Evolutionary conservation across 2,888 invertebrate species (phyloP).

Genomic region (Pecten maximus): DNA sequence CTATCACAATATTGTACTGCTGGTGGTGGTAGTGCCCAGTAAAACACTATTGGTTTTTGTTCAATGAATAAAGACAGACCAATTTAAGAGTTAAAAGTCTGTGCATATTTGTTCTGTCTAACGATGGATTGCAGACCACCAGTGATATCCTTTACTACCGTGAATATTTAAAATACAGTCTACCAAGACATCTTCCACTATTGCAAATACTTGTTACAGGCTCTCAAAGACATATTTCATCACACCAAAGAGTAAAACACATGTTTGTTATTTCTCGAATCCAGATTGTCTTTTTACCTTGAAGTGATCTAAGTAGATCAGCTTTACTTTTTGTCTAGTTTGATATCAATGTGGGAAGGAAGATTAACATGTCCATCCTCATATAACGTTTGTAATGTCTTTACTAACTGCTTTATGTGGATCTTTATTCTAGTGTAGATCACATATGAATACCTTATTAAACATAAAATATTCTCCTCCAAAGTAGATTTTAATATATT

Average conservation of each 20-base stretch:
- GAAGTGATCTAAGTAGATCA: no score
- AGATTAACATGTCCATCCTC: no score
- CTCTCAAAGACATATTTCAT: no score
- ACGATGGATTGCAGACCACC: not conserved
- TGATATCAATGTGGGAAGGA: no score
- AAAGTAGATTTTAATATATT: not conserved
- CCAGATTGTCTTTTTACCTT: no score
- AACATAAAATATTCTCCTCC: not conserved
- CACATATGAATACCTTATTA: not conserved
- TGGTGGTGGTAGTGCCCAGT: not conserved
- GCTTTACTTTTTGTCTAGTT: no score
- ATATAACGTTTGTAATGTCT: no score
- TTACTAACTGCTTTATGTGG: no score
- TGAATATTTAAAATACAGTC: not conserved
- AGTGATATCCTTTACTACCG: not conserved
- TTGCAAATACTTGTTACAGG: no score
- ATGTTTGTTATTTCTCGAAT: no score
- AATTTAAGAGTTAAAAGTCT: not conserved
- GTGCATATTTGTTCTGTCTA: not conserved
- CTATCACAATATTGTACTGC: slow-evolving; percentile 20
- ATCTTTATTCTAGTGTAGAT: no score
- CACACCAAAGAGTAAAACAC: no score
- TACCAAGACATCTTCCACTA: not conserved
- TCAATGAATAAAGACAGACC: not conserved
- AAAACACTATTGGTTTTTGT: not conserved